Conservation (phyloP, 2,113 vertebrate species). For the Anarrhichthys ocellatus region DNA sequence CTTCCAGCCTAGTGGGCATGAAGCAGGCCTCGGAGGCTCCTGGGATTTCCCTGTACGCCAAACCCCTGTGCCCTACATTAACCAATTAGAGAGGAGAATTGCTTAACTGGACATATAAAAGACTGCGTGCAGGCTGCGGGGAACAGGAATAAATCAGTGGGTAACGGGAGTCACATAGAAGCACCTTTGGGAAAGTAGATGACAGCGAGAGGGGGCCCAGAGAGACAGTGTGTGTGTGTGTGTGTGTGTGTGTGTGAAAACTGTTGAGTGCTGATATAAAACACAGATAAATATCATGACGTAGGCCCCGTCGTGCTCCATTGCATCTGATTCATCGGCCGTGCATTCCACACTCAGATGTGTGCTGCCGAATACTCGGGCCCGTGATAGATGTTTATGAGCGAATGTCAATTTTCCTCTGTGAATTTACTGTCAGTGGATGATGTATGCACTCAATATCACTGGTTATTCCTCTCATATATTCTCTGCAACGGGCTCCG, state of each 20-base stretch:
- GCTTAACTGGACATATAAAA: constrained; percentile 75
- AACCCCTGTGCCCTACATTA: constrained; percentile 66
- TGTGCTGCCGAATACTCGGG: constrained; percentile 48
- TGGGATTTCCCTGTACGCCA: constrained; percentile 68
- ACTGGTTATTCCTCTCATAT: constrained; percentile 74
- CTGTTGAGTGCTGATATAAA: constrained; percentile 24
- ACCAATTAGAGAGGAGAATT: constrained; percentile 70
- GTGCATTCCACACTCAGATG: constrained; percentile 59
- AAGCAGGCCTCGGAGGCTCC: constrained; percentile 70
- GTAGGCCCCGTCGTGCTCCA: constrained; percentile 36
- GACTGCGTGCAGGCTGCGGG: constrained; percentile 25
- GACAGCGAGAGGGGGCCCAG: constrained; percentile 5
- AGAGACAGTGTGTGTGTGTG: neutral
- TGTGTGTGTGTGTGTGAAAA: constrained; percentile 18
- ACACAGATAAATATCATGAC: constrained; percentile 41
- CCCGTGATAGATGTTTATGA: constrained; percentile 78
- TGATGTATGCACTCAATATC: constrained; percentile 82
- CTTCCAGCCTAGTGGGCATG: constrained; percentile 75
- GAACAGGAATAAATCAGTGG: constrained; percentile 54
- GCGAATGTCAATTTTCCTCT: constrained; percentile 76
- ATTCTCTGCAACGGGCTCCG: constrained; percentile 46
- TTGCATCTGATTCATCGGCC: constrained; percentile 62
- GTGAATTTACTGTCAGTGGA: constrained; percentile 75
- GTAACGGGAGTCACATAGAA: constrained; percentile 32
- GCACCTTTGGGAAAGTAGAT: constrained; percentile 25